Base-by-base conservation (phyloP, 2,888 invertebrate genomes). In the Chrysopilus asiliformis region DNA sequence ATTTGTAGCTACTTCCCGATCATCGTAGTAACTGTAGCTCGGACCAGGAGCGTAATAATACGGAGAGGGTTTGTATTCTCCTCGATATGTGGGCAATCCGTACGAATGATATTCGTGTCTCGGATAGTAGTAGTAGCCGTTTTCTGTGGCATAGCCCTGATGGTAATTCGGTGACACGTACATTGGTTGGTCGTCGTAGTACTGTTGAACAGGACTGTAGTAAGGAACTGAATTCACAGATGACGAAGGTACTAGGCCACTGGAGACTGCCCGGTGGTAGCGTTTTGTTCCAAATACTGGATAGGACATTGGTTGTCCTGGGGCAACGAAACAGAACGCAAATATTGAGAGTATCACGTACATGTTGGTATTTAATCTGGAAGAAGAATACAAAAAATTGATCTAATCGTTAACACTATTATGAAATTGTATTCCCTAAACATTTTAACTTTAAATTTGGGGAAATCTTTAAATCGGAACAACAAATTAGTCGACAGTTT, bases 31-130 rank as follows among this genome's bases (percentile, higher is more conserved):
- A 36, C 51, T 56, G 41, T 64, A 63, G 24, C 55, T 58, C 17
- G 58, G 58, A 31, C 57, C 56, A 38, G 56, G 51, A 13, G 58
- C 58, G 49, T 68, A 68, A 44, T 67, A 68, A 46, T 66, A 67
- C 3, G 68, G 66, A 12, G 46, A 43, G 3, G 51, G 50, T 32
- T 50, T 49, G 22, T 51, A 52, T 42, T 51, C 50, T n/a, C 52
- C 52, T 13, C 39, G 50, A 38, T 48, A 52, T 22, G 49, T 50
- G 31, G 52, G 49, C 42, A 48, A 34, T 2, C 52, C 52, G 40
- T 49, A 51, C 20, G 43, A 35, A 33, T 44, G 48, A 13, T 45
- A 45, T 38, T 46, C 46, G 35, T 46, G 47, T 16, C 45, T 34
- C 28, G 46, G 46, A 36, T 47, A 47, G 18, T 47, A 48, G 39